Percentiles rank a stretch among this genome's conserved stretches.
These are phyloP conservation scores for Gastrophysa polygoni DNA, from an alignment of 2,888 invertebrate genomes.

Conservation along the genomic window DNA sequence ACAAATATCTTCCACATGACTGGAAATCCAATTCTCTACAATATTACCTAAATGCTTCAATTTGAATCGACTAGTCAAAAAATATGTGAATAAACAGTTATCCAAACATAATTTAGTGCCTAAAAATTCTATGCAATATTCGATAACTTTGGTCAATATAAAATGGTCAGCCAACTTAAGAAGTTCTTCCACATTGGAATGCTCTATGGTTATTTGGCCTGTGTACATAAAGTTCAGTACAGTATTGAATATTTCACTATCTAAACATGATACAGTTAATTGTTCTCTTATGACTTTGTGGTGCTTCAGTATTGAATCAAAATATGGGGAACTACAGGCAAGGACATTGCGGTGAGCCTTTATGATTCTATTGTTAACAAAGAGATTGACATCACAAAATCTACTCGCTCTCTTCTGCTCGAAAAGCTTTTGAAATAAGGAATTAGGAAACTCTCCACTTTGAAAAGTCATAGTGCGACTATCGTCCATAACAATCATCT, in stretches of 20 bases:
- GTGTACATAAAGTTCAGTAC: conserved; percentile 71
- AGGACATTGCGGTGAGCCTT: conserved; percentile 68
- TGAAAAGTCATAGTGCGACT: conserved; percentile 55
- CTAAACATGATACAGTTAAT: conserved; percentile 63
- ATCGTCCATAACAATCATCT: conserved; percentile 52
- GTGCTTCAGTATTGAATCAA: conserved; percentile 66
- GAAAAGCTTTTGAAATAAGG: conserved; percentile 55
- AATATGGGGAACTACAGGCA: conserved; percentile 69
- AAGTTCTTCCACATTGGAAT: conserved; percentile 66
- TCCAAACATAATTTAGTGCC: conserved; percentile 66
- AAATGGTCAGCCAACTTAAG: conserved; percentile 68
- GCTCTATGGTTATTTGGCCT: conserved; percentile 65
- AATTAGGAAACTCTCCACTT: conserved; percentile 52
- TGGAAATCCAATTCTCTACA: conserved; percentile 62
- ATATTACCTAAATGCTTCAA: conserved; percentile 64
- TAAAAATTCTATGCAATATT: conserved; percentile 69
- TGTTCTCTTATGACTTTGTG: conserved; percentile 62
- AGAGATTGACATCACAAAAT: conserved; percentile 67
- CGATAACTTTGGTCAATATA: conserved; percentile 65
- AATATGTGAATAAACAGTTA: conserved; percentile 68
- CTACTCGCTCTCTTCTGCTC: conserved; percentile 63
- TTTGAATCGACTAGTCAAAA: conserved; percentile 66
- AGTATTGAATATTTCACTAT: conserved; percentile 64
- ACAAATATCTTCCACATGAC: conserved; percentile 61
- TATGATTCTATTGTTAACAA: conserved; percentile 64